Base-by-base conservation (phyloP, 2,888 invertebrate genomes). In the Papilio demoleus region DNA sequence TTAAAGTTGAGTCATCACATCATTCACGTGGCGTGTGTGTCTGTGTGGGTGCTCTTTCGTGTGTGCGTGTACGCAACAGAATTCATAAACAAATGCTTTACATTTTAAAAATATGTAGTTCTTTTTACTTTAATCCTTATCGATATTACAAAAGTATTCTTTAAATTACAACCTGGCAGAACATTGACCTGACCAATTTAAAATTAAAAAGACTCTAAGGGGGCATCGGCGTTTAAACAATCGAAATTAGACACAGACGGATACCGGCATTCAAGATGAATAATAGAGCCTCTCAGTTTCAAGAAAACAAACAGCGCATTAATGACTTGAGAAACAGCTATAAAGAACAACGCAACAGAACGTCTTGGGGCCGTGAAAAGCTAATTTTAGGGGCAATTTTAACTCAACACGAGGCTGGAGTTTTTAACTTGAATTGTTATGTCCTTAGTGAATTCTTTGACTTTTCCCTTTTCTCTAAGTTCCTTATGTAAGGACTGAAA, bases 291-390 rank as follows among this genome's bases (percentile, higher is more conserved):
- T 42, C 56, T 56, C 56, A 45, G 56, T 65, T 17, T 45, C 45
- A 38, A 65, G 45, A 65, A 70, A 70, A 61, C 69, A 70, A 65
- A 65, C 61, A 62, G 45, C n/a, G 65, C 65, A 61, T 70, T 70
- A 70, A 70, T 65, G 69, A 70, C 61, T 70, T 70, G 61, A 56
- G 69, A 70, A 70, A 70, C 65, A 70, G 65, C 62, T 65, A 70
- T 70, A 70, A 70, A 70, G 69, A 45, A 27, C 47, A 60, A 62
- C 61, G 56, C 69, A 65, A 65, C 62, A 56, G 67, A 62, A 69
- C 47, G 42, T 45, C 65, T 69, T 53, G 50, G 59, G 42, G 64
- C 59, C 65, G 61, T 36, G 69, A 47, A 69, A 62, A 56, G 69
- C 69, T 69, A 69, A 69, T 69, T 69, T 69, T 65, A 61, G 65